These are phyloP conservation scores for Egretta garzetta DNA, from an alignment of 2,113 vertebrate genomes.

Conservation along the genomic window DNA sequence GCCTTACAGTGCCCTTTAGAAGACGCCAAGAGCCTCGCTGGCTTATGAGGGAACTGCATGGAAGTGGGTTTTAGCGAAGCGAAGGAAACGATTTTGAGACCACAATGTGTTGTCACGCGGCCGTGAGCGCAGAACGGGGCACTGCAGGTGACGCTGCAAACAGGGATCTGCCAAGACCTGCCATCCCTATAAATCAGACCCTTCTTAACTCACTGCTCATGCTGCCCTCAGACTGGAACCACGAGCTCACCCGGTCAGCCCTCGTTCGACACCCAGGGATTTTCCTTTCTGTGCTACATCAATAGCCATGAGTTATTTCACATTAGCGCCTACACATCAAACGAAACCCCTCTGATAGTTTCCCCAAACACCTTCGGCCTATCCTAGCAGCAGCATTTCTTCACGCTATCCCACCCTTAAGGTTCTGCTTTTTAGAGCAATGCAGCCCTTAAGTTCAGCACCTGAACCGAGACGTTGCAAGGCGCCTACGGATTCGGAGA, in stretches of 20 bases:
- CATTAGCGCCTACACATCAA: not conserved
- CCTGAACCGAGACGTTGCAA: accelerated
- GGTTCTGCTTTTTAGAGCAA: not conserved
- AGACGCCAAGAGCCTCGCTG: not conserved
- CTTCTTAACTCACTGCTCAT: not conserved
- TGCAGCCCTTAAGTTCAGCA: not conserved
- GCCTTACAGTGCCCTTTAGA: not conserved
- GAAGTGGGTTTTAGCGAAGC: not conserved
- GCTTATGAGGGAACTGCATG: accelerated
- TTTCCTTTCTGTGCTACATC: not conserved
- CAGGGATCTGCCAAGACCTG: accelerated
- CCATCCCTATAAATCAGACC: not conserved
- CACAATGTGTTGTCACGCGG: accelerated
- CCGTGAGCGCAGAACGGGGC: accelerated
- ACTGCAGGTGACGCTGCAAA: not conserved
- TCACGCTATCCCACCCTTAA: not conserved
- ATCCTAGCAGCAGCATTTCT: not conserved
- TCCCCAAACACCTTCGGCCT: not conserved
- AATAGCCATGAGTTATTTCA: not conserved
- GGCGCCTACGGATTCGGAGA: not conserved
- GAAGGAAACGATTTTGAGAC: not conserved
- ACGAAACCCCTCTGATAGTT: not conserved
- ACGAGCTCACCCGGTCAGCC: not conserved
- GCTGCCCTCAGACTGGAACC: not conserved
- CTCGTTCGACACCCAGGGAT: not conserved